These are phyloP conservation scores for Xerus inauris DNA, from an alignment of 2,113 vertebrate genomes.

Conservation along the genomic window DNA sequence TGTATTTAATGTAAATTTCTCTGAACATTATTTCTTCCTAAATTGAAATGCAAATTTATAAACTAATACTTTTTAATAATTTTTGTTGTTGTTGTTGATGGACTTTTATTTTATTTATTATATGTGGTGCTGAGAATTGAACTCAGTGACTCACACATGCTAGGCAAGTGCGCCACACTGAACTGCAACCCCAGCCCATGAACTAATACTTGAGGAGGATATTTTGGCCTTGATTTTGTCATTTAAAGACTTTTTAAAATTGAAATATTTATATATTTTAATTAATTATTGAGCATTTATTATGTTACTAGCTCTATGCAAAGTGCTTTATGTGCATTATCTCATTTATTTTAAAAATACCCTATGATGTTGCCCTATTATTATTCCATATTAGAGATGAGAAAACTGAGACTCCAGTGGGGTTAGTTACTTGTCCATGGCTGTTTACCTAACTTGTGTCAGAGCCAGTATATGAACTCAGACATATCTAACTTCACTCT, in stretches of 20 bases:
- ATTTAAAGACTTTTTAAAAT: slow-evolving; percentile 7
- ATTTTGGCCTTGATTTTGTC: background rate
- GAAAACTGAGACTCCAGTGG: background rate
- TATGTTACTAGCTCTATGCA: background rate
- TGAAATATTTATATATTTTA: background rate
- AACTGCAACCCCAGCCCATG: no score
- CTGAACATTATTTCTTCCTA: background rate
- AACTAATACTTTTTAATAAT: background rate
- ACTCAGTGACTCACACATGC: no score
- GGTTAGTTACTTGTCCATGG: background rate
- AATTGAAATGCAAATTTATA: slow-evolving; percentile 21
- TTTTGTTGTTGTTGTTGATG: no score
- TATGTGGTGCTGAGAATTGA: no score
- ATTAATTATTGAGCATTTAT: background rate
- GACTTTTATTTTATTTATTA: no score
- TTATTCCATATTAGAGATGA: background rate
- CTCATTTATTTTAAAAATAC: background rate
- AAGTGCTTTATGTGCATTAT: background rate
- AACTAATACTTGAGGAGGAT: background rate
- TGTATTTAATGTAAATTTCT: background rate
- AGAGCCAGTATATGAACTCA: background rate
- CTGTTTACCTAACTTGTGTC: background rate
- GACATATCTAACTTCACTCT: background rate
- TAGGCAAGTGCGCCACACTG: no score
- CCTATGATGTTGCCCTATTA: background rate